Percentiles rank a stretch among this genome's conserved stretches.
Evolutionary conservation across 2,797 vertebrate species (phyloP).

Genomic region (Tympanoctomys barrerae): DNA sequence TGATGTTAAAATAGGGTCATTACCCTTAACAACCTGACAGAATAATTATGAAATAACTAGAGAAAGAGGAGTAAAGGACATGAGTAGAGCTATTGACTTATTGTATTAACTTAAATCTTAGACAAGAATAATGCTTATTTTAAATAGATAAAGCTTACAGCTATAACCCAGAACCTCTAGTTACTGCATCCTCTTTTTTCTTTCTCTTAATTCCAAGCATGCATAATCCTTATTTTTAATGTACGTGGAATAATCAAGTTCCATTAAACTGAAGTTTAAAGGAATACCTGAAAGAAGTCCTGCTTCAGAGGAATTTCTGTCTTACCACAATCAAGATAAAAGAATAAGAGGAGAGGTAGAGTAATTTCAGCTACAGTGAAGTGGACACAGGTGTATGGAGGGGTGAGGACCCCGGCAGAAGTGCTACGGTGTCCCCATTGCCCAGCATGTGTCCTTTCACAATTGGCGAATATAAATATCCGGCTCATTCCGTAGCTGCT

Average conservation of each 20-base stretch:
- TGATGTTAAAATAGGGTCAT: constrained; percentile 52
- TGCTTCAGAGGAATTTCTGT: not conserved
- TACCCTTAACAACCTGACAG: constrained; percentile 64
- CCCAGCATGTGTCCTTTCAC: not conserved
- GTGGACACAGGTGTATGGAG: no score
- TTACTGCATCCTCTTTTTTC: not conserved
- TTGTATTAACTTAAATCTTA: constrained; percentile 59
- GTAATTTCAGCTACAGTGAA: not conserved
- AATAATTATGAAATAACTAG: constrained; percentile 69
- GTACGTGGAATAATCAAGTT: not conserved
- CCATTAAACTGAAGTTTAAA: not conserved
- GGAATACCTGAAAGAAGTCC: not conserved
- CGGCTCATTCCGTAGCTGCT: fast-evolving
- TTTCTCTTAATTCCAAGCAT: constrained; percentile 16
- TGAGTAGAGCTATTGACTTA: constrained; percentile 52
- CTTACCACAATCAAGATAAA: not conserved
- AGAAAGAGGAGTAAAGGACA: constrained; percentile 17
- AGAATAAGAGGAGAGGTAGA: not conserved
- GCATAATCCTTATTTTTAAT: not conserved
- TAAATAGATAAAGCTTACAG: constrained; percentile 40
- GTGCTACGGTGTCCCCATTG: fast-evolving
- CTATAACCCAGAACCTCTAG: constrained; percentile 22
- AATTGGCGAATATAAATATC: not conserved
- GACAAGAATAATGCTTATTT: constrained; percentile 55
- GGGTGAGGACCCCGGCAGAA: not conserved